phyloP scores from a whole-genome alignment of 2,113 vertebrate genomes.

The Amia ocellicauda region DNA sequence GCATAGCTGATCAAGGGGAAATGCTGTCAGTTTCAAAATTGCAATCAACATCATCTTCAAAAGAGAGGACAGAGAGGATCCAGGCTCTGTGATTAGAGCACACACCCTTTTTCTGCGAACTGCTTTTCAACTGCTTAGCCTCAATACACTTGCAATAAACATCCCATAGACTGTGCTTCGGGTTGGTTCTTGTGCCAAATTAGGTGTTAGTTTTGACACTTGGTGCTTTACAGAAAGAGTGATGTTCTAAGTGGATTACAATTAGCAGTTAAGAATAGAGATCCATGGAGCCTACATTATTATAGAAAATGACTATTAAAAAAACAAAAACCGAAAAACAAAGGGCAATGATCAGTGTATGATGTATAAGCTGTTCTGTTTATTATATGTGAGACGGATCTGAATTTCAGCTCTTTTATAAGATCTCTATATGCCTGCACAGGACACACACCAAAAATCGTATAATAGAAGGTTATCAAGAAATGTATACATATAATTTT shows the following conservation, averaged over 20 bases:
- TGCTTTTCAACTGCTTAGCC: not conserved
- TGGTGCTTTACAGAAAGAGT: slow-evolving; percentile 18
- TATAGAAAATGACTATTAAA: too few species aligned
- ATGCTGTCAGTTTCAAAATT: not conserved
- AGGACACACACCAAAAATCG: too few species aligned
- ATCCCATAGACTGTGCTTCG: slow-evolving; percentile 14
- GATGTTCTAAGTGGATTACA: slow-evolving; percentile 26
- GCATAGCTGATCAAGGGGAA: not conserved
- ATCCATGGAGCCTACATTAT: not conserved
- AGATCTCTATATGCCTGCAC: too few species aligned
- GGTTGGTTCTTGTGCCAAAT: slow-evolving; percentile 21
- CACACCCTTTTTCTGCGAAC: not conserved
- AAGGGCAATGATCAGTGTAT: too few species aligned
- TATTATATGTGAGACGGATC: too few species aligned
- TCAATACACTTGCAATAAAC: slow-evolving; percentile 31
- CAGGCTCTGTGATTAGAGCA: not conserved
- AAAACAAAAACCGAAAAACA: too few species aligned
- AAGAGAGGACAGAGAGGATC: not conserved
- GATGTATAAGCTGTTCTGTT: too few species aligned
- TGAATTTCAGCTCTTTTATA: too few species aligned
- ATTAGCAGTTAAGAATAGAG: not conserved
- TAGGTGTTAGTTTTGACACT: slow-evolving; percentile 25
- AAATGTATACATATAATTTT: too few species aligned
- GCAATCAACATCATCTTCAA: not conserved
- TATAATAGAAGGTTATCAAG: too few species aligned